Conservation (phyloP, 2,888 invertebrate species). For the Frankliniella intonsa region DNA sequence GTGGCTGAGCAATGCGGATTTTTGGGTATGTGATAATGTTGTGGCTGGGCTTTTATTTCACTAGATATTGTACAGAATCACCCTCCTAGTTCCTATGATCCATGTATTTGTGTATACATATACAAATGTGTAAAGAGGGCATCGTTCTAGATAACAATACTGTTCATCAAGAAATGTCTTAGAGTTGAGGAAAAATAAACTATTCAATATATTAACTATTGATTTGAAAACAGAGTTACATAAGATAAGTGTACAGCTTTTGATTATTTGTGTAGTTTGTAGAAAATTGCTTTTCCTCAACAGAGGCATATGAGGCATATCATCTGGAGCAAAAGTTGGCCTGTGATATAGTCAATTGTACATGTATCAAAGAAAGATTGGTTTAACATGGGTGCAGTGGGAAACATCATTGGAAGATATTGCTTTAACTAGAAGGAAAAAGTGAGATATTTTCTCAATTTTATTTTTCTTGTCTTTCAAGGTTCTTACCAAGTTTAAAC, state of each 20-base stretch:
- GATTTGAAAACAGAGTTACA: neutral
- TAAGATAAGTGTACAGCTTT: neutral
- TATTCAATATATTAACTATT: neutral
- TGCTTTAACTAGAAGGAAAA: no score
- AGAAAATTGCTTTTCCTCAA: neutral
- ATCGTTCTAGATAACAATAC: neutral
- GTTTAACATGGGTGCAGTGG: no score
- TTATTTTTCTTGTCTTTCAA: no score
- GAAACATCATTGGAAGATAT: no score
- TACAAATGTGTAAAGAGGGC: no score
- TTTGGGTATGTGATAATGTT: neutral
- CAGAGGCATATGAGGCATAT: neutral
- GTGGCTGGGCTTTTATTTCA: neutral
- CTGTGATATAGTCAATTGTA: constrained; percentile 17
- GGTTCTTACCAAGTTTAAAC: no score
- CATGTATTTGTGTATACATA: no score
- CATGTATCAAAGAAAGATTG: neutral
- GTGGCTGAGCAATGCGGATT: neutral
- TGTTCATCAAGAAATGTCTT: neutral
- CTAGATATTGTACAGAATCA: neutral
- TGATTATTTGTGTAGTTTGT: neutral
- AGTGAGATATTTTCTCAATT: no score
- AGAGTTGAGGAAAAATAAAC: neutral
- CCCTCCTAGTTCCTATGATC: no score
- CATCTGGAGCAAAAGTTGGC: neutral